Evolutionary conservation across 1,140 invertebrate species (phyloP), one percentile per base, ranked within the genome.

Genomic region (Cyphomyrmex costatus): DNA sequence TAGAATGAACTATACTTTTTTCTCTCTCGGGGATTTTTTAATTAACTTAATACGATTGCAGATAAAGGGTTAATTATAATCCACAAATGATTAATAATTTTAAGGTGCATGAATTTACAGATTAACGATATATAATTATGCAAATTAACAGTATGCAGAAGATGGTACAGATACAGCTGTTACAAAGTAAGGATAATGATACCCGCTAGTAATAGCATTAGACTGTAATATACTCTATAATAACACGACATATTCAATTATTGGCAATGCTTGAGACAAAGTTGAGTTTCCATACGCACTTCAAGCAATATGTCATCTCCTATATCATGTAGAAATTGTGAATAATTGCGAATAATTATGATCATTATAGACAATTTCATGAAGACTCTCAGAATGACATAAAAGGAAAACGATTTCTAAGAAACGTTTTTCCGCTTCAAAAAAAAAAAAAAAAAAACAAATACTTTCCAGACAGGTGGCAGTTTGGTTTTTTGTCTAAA

Each of bases 231-330:
- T n/a, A n/a, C n/a, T n/a, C n/a, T n/a, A n/a, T n/a, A 21, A n/a
- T 42, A 65, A 42, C 33, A 42, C 63, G 33, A 21, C 5, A 3
- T 8, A 66, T 66, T 66, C 63, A 42, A 66, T 66, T 66, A 66
- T 66, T 21, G 63, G 63, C 33, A 36, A 21, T n/a, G n/a, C 63
- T 66, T 42, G 63, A 19, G 33, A 66, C 33, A 36, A 21, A 42
- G 36, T 66, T 42, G 7, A 66, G 36, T 21, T 42, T 33, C n/a
- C 65, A 14, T 10, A 66, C n/a, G 63, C 30, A 21, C 30, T 30
- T 65, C 30, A 21, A 46, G 65, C n/a, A 36, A 24, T 7, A 46
- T n/a, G 33, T 65, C 36, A 8, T 19, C 19, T 21, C 19, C 19
- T 36, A 8, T 12, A 12, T 21, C 21, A 65, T 33, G 63, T 65